phyloP scores from a whole-genome alignment of 2,797 vertebrate genomes.

The Sebastes steindachneri region DNA sequence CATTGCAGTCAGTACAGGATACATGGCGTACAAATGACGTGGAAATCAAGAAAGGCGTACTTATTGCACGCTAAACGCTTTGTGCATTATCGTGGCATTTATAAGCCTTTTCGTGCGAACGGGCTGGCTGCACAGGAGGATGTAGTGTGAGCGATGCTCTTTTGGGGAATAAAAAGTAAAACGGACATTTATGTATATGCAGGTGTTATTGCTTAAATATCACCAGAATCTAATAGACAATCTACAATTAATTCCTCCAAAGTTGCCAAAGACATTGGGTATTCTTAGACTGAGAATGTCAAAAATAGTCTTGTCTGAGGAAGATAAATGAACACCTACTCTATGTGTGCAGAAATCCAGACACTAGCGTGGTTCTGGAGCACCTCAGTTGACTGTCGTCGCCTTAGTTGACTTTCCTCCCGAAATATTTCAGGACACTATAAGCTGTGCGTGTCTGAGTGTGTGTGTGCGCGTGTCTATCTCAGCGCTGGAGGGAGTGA shows the following conservation, averaged over 20 bases:
- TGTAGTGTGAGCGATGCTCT: background rate
- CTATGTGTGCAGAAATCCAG: background rate
- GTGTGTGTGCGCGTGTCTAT: slow-evolving; percentile 49
- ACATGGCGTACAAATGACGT: too few species aligned
- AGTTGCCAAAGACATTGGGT: background rate
- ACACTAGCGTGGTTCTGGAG: background rate
- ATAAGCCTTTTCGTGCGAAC: too few species aligned
- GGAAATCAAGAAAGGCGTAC: too few species aligned
- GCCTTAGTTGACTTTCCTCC: slow-evolving; percentile 49
- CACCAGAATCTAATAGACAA: background rate
- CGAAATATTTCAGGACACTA: slow-evolving; percentile 58
- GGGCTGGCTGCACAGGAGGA: too few species aligned
- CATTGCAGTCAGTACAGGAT: too few species aligned
- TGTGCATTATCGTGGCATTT: too few species aligned
- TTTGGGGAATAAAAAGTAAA: background rate
- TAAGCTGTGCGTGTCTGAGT: slow-evolving; percentile 54
- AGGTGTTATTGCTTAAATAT: background rate
- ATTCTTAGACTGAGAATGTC: background rate
- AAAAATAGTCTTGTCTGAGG: background rate
- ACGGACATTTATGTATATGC: background rate
- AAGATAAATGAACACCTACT: background rate
- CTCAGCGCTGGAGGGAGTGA: slow-evolving; percentile 66
- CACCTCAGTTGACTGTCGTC: slow-evolving; percentile 2
- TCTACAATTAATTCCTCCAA: background rate
- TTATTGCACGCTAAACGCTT: fast-evolving